phyloP scores from a whole-genome alignment of 2,888 invertebrate species.

The Koerneria pararmatus region DNA sequence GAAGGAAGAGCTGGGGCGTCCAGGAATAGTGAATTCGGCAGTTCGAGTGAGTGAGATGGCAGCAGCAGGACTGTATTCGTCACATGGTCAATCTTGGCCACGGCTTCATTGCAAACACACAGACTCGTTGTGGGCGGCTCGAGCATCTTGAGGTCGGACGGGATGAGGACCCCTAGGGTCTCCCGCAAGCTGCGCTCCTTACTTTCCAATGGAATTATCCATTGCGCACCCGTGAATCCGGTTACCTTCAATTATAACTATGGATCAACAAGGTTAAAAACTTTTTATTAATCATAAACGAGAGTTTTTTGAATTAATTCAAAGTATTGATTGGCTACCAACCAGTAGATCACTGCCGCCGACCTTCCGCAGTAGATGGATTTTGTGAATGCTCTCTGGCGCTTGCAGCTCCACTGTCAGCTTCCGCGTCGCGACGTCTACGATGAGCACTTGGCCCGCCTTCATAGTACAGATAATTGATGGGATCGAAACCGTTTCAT shows the following conservation, averaged over 20 bases:
- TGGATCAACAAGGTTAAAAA: neutral
- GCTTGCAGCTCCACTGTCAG: constrained; percentile 39
- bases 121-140: constrained; percentile 8
- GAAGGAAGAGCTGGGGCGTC: too few species aligned
- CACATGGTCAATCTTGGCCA: too few species aligned
- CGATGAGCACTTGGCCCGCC: constrained; percentile 41
- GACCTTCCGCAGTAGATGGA: constrained; percentile 38
- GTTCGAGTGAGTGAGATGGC: too few species aligned
- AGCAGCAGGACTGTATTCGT: too few species aligned
- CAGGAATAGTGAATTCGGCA: too few species aligned
- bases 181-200: constrained; percentile 41
- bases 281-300: neutral
- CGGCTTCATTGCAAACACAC: too few species aligned
- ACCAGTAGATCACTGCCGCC: constrained; percentile 40
- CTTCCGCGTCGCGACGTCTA: constrained; percentile 35
- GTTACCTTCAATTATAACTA: constrained; percentile 31
- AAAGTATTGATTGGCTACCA: constrained; percentile 21
- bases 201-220: constrained; percentile 48
- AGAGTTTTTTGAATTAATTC: neutral
- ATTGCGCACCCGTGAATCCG: constrained; percentile 44
- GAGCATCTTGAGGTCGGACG: constrained; percentile 31
- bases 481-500: too few species aligned
- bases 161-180: constrained; percentile 42
- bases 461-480: too few species aligned
- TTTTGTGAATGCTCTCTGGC: constrained; percentile 38